Percentiles rank a stretch among this genome's conserved stretches.
Evolutionary conservation across 1,140 invertebrate genomes (phyloP).

Genomic region (Campoletis sonorensis): DNA sequence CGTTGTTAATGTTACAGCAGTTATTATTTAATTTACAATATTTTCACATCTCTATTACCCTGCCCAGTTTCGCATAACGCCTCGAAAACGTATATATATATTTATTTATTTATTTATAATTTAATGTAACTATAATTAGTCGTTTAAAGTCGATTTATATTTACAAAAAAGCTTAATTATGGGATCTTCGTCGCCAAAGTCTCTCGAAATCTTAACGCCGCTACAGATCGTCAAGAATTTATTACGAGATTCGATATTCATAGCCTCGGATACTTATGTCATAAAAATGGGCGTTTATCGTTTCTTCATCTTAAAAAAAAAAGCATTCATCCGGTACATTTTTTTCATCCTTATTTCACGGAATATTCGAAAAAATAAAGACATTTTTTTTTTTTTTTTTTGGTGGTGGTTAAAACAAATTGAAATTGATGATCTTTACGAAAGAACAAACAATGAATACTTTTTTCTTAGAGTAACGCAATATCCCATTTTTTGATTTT

Average conservation of each 20-base stretch:
- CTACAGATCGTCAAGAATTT: constrained; percentile 17
- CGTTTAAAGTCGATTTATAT: constrained; percentile 35
- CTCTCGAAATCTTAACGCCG: not conserved
- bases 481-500: no score
- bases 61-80: constrained; percentile 47
- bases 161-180: constrained; percentile 45
- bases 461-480: no score
- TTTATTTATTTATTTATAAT: not conserved
- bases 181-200: constrained; percentile 19
- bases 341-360: not conserved
- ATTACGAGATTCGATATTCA: constrained; percentile 17
- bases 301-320: not conserved
- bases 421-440: no score
- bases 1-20: not conserved
- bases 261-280: constrained; percentile 15
- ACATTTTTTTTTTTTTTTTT: no score
- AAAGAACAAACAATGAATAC: no score
- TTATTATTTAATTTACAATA: constrained; percentile 65
- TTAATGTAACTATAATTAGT: constrained; percentile 26
- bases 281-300: not conserved
- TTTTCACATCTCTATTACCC: constrained; percentile 62
- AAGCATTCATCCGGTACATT: not conserved
- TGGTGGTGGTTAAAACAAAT: no score
- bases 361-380: not conserved
- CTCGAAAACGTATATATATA: not conserved